Evolutionary conservation across 2,797 vertebrate genomes (phyloP), one percentile per base, ranked within the genome.

Genomic region (Scolopax bukidnonensis): DNA sequence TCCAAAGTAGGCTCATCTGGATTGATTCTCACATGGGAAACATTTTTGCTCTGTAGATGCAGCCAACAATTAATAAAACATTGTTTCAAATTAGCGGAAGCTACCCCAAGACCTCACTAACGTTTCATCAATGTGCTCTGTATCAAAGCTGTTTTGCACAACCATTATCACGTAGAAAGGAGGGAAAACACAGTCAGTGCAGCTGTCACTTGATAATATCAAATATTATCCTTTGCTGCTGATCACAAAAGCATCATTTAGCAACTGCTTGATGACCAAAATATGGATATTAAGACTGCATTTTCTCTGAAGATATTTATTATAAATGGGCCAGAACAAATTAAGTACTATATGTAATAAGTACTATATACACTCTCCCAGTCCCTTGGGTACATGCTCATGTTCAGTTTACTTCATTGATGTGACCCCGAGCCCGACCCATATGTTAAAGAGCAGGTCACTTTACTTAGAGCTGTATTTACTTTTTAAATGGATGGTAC

Each of bases 41-140:
- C 4, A 21, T 89, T 95, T 96, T 87, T 76, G 83, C 70, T 95
- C 69, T 92, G 51, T 76, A 93, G 80, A 87, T 91, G 63, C 65
- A 85, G 59, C 78, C 79, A 90, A 91, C 47, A 86, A 76, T 91
- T 88, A 91, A 79, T 67, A 67, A 93, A 90, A 76, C 9, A 76
- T n/a, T 90, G 24, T 15, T 79, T 84, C 65, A 82, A 84, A 91
- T 60, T 48, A 79, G 30, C 25, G 21, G 74, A 86, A 77, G 11
- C 45, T 61, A 38, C 63, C 38, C 30, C 76, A 70, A 61, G 33
- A 11, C 30, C 12, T 63, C 50, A 43, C 45, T 79, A 28, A 67
- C 27, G 11, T 47, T 69, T 89, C 79, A 28, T 59, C 33, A 21
- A 9, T 20, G 41, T 69, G 45, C 14, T 74, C n/a, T 28, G 3